phyloP scores from a whole-genome alignment of 2,797 vertebrate genomes.

The Cyprinodon diabolis region DNA sequence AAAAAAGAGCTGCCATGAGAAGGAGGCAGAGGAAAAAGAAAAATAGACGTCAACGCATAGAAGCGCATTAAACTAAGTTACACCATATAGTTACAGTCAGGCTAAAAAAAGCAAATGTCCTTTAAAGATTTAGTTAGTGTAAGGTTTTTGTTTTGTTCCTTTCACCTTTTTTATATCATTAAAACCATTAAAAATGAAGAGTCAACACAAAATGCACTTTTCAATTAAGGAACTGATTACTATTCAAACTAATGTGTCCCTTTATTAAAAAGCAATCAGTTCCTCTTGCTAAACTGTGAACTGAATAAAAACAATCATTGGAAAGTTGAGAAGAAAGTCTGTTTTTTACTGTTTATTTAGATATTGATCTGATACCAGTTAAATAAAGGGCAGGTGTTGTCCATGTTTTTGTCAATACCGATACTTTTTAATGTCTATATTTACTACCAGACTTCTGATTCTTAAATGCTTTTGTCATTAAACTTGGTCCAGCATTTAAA shows the following conservation, averaged over 20 bases:
- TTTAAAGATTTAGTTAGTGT: background rate
- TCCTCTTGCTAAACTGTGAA: background rate
- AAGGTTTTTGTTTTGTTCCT: background rate
- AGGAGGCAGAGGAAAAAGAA: conserved; percentile 31
- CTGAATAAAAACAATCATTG: too few species aligned
- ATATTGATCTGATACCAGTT: too few species aligned
- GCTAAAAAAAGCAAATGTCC: background rate
- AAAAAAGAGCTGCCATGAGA: conserved; percentile 56
- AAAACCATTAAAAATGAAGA: background rate
- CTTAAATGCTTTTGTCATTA: too few species aligned
- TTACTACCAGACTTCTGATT: too few species aligned
- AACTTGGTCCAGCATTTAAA: too few species aligned
- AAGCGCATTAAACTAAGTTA: conserved; percentile 6
- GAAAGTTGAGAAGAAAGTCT: background rate
- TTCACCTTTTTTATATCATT: background rate
- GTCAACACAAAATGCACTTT: background rate
- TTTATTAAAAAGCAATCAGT: background rate
- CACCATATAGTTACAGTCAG: conserved; percentile 3
- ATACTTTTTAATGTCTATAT: too few species aligned
- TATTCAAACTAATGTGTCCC: background rate
- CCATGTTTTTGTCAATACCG: too few species aligned
- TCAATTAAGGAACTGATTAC: background rate
- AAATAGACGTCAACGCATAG: conserved; percentile 31
- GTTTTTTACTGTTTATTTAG: too few species aligned
- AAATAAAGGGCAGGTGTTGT: too few species aligned